A percentile compares a stretch with the other conserved stretches of the same genome.
Conservation (phyloP, 2,888 invertebrate species). For the Acleris laterana region DNA sequence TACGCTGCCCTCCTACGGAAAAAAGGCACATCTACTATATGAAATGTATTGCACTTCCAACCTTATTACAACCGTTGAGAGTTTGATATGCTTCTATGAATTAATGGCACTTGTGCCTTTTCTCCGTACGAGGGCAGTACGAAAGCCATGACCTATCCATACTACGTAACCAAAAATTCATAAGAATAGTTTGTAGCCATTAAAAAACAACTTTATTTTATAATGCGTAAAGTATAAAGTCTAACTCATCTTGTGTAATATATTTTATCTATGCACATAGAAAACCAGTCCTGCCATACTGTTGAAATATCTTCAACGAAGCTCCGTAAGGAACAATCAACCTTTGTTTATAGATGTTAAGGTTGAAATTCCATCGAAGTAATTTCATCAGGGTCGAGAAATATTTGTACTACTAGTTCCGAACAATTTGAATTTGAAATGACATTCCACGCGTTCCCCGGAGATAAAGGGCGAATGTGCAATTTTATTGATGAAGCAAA, state of each 20-base stretch:
- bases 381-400: slow-evolving; percentile 23
- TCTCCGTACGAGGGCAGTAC: too few relatives aligned
- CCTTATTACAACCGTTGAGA: too few relatives aligned
- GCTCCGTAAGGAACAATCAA: slow-evolving; percentile 1
- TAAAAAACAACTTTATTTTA: neutral
- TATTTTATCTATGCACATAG: slow-evolving; percentile 36
- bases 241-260: slow-evolving; percentile 7
- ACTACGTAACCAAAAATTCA: neutral
- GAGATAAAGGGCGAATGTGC: too few relatives aligned
- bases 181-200: neutral
- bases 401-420: slow-evolving; percentile 37
- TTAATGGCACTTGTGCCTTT: too few relatives aligned
- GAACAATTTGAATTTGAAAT: slow-evolving; percentile 35
- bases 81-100: too few relatives aligned
- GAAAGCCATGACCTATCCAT: neutral
- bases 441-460: slow-evolving; percentile 22
- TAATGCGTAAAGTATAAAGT: neutral
- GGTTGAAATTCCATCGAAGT: slow-evolving; percentile 4
- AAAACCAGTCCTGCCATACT: slow-evolving; percentile 35
- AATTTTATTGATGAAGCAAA: too few relatives aligned
- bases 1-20: too few relatives aligned
- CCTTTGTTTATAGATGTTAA: neutral
- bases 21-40: too few relatives aligned
- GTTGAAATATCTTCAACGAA: slow-evolving; percentile 30
- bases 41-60: too few relatives aligned